Evolutionary conservation across 1,140 invertebrate genomes (phyloP).

Genomic region (Neodiprion fabricii): DNA sequence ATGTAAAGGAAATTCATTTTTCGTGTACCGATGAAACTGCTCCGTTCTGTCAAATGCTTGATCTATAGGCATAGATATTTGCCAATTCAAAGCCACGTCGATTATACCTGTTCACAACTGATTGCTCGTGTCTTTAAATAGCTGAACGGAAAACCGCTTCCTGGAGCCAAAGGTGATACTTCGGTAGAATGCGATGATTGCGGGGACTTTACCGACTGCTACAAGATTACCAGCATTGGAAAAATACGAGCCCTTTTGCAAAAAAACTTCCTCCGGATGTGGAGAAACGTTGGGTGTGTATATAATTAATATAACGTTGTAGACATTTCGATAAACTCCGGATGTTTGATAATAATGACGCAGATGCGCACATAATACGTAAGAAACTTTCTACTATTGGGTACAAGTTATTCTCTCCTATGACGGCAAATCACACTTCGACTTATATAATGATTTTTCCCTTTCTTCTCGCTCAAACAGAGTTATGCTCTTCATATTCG

Average conservation of each 20-base stretch:
- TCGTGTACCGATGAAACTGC: neutral
- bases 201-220: constrained; percentile 62
- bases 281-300: constrained; percentile 83
- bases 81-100: neutral
- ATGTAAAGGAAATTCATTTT: constrained; percentile 13
- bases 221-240: constrained; percentile 69
- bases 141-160: constrained; percentile 65
- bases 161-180: constrained; percentile 50
- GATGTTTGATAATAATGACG: constrained; percentile 14
- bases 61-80: neutral
- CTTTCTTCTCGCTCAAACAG: constrained; percentile 54
- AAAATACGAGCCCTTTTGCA: constrained; percentile 83
- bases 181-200: constrained; percentile 66
- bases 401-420: neutral
- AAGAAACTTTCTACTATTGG: neutral
- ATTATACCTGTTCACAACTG: constrained; percentile 1
- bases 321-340: neutral
- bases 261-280: constrained; percentile 93
- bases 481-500: constrained; percentile 91
- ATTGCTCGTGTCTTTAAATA: constrained; percentile 41
- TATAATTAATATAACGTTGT: neutral
- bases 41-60: neutral
- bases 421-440: neutral
- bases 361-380: neutral
- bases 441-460: constrained; percentile 10